phyloP scores from a whole-genome alignment of 1,140 invertebrate genomes.

The Elysia chlorotica region DNA sequence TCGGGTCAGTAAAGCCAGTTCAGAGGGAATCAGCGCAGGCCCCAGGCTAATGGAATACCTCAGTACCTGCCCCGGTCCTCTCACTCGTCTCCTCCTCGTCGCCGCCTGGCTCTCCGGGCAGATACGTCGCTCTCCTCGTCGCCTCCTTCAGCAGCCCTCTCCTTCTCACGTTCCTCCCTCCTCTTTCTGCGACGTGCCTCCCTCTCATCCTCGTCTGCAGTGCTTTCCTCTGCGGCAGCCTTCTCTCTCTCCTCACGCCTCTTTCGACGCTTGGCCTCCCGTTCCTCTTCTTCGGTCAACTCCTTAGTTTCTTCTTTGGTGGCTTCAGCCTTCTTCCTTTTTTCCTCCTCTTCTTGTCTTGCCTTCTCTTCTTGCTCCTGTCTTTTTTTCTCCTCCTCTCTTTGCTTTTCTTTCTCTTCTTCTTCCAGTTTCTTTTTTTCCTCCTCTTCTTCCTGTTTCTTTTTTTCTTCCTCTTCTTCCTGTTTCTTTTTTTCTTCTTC shows the following conservation, averaged over 20 bases:
- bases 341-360: conserved; percentile 23
- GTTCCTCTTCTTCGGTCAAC: conserved; percentile 19
- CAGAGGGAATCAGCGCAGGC: no score
- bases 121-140: conserved; percentile 17
- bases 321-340: not conserved
- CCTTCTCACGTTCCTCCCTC: conserved; percentile 24
- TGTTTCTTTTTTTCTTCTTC: conserved; percentile 14
- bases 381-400: not conserved
- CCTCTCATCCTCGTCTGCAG: conserved; percentile 21
- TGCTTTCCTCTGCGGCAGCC: conserved; percentile 2
- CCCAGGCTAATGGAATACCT: conserved; percentile 6
- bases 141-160: conserved; percentile 15
- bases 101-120: conserved; percentile 13
- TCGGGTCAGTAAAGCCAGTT: no score
- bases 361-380: conserved; percentile 19
- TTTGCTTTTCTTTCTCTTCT: not conserved
- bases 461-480: conserved; percentile 17
- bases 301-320: not conserved
- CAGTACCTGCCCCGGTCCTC: not conserved
- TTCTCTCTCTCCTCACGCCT: conserved; percentile 19
- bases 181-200: conserved; percentile 22
- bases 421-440: not conserved
- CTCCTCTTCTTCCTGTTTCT: conserved; percentile 7
- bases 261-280: conserved; percentile 11
- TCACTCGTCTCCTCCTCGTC: conserved; percentile 11